A percentile compares a stretch with the other conserved stretches of the same genome.
phyloP scores from a whole-genome alignment of 1,140 invertebrate genomes.

The Euschistus heros region DNA sequence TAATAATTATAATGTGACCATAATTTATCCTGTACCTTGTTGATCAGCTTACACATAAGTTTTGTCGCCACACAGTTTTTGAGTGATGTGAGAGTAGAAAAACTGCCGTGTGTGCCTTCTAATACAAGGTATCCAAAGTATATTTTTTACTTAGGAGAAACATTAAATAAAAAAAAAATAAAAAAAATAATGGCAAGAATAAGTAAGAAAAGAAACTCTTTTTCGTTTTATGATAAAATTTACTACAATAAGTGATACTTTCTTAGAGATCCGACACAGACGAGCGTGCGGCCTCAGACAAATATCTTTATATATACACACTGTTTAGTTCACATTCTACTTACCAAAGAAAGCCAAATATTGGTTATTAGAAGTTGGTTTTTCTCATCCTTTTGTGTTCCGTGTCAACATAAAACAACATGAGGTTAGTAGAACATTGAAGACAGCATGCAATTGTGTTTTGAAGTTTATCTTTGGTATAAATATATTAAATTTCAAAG shows the following conservation, averaged over 20 bases:
- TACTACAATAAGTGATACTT: too few relatives aligned
- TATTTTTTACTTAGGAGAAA: neutral
- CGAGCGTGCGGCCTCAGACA: neutral
- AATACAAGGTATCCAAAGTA: neutral
- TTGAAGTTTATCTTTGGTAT: neutral
- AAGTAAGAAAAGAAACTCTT: too few relatives aligned
- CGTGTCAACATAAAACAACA: conserved; percentile 40
- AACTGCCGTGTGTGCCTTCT: conserved; percentile 36
- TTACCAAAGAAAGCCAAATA: conserved; percentile 78
- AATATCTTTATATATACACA: neutral
- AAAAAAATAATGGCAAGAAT: too few relatives aligned
- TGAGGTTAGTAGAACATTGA: conserved; percentile 26
- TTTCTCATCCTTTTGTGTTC: conserved; percentile 60
- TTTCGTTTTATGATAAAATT: too few relatives aligned
- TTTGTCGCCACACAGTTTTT: neutral
- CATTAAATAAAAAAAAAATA: neutral
- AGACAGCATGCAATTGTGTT: conserved; percentile 19
- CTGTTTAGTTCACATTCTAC: conserved; percentile 34
- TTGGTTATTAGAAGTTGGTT: conserved; percentile 76
- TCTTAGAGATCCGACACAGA: neutral
- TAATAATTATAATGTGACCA: too few relatives aligned
- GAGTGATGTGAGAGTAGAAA: conserved; percentile 17
- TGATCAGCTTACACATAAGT: neutral
- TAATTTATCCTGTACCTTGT: too few relatives aligned
- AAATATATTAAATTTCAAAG: too few relatives aligned